Base-by-base conservation (phyloP, 2,888 invertebrate genomes). In the Parapristionchus giblindavisi region DNA sequence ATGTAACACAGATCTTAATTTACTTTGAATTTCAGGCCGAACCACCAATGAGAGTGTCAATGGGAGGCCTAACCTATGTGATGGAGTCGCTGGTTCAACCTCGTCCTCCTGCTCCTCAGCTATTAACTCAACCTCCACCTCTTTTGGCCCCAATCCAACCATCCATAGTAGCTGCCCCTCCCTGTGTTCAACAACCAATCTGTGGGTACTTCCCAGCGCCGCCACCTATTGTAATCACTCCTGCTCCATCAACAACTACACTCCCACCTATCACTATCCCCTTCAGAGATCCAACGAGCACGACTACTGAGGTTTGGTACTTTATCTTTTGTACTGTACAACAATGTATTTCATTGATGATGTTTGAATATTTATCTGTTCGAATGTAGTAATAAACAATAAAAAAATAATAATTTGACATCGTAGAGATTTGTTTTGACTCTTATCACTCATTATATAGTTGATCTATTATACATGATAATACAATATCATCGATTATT, bases 291-390 rank as follows among this genome's bases (percentile, higher is more conserved):
- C 21, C 68, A 29, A 75, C 79, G 2, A 76, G 78, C 21, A 81
- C 81, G 14, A 54, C 77, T 76, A 65, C 70, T 63, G 73, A 76
- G 77, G 80, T 77, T 75, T 70, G 63, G 68, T 77, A 54, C 14
- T n/a, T 6, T 60, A 27, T 38, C 40, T 40, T 6, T 40, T 11
- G n/a, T n/a, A n/a, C n/a, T n/a, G n/a, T n/a, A n/a, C n/a, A n/a
- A n/a, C n/a, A n/a, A n/a, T n/a, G n/a, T n/a, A n/a, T n/a, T n/a
- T n/a, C n/a, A n/a, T n/a, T n/a, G n/a, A n/a, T n/a, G n/a, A n/a
- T n/a, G n/a, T n/a, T n/a, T n/a, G n/a, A n/a, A n/a, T n/a, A n/a
- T n/a, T n/a, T n/a, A n/a, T n/a, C n/a, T n/a, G n/a, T n/a, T n/a
- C n/a, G n/a, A n/a, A n/a, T n/a, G n/a, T n/a, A n/a, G n/a, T n/a